A percentile compares a stretch with the other conserved stretches of the same genome.
phyloP scores from a whole-genome alignment of 2,888 invertebrate genomes.

The Ceratothoa steindachneri region DNA sequence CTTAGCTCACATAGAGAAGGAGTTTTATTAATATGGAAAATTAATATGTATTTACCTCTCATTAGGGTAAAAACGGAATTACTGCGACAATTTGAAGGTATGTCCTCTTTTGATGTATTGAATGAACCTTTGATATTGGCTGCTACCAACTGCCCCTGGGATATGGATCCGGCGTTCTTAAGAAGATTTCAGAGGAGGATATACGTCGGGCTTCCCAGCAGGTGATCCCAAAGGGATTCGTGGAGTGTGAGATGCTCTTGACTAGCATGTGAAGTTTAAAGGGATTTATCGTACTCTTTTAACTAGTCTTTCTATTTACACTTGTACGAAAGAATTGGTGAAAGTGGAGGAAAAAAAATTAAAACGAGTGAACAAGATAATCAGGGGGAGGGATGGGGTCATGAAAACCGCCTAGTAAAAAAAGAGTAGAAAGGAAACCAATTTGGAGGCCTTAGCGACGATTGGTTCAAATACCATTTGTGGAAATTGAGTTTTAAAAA shows the following conservation, averaged over 20 bases:
- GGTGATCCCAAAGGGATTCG: conserved; percentile 50
- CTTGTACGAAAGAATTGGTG: too few relatives aligned
- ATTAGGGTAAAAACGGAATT: conserved; percentile 60
- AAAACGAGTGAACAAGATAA: too few relatives aligned
- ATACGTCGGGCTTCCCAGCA: conserved; percentile 59
- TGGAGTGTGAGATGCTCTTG: neutral
- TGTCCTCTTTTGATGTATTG: conserved; percentile 48
- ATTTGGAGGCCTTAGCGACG: too few relatives aligned
- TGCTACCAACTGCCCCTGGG: conserved; percentile 64
- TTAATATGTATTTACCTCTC: conserved; percentile 15
- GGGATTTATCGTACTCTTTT: neutral
- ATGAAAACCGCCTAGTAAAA: too few relatives aligned
- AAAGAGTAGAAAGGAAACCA: too few relatives aligned
- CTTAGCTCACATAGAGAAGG: too few relatives aligned
- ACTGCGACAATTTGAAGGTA: conserved; percentile 58
- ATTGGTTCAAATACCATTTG: too few relatives aligned
- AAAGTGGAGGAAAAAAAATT: too few relatives aligned
- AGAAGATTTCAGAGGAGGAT: conserved; percentile 60
- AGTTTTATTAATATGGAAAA: too few relatives aligned
- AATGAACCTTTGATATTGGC: conserved; percentile 56
- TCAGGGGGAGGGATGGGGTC: too few relatives aligned
- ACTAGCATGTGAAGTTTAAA: neutral
- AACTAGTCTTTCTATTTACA: neutral
- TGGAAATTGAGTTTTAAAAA: too few relatives aligned
- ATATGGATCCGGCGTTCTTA: conserved; percentile 60